Base-by-base conservation (phyloP, 2,888 invertebrate genomes). In the Thelaira solivaga region DNA sequence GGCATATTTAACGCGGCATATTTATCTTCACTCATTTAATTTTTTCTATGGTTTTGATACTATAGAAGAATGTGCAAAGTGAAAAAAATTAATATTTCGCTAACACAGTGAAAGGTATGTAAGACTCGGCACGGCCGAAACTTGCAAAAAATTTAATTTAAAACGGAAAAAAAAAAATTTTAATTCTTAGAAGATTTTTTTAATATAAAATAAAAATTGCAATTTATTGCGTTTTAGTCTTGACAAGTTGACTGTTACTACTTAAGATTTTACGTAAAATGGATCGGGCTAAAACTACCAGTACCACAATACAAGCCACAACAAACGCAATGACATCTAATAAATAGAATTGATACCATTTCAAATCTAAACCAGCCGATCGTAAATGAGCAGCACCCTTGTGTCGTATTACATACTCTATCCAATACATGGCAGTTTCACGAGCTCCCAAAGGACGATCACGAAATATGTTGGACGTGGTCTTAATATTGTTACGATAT, bases 351-450 rank as follows among this genome's bases (percentile, higher is more conserved):
- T 89, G 85, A 80, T 86, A 87, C 89, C 89, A 90, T 10, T 81
- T 81, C 26, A 90, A 81, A 36, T 88, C 85, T 24, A 85, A 74
- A 0, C 88, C 88, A 0, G 89, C 86, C 0, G 88, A 86, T 8
- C 87, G 84, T 75, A 90, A 81, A 51, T 90, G 89, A 0, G 83
- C 68, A 0, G 89, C 90, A 2, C 90, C 90, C 49, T 87, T 86
- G 73, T 90, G 87, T 0, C 88, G 83, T 6, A 89, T 86, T 10
- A 89, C 87, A 73, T 90, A 90, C 61, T 90, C 90, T 34, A 89
- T 86, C 90, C 90, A 90, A 80, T 87, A 90, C 76, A 89, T 83
- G n/a, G 90, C 88, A 2, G 82, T 87, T 6, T 88, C 87, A 6
- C 88, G 83, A 0, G 90, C 83, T 13, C 76, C 73, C 75, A 85